Base-by-base conservation (phyloP, 2,888 invertebrate species). In the Catocala nupta region DNA sequence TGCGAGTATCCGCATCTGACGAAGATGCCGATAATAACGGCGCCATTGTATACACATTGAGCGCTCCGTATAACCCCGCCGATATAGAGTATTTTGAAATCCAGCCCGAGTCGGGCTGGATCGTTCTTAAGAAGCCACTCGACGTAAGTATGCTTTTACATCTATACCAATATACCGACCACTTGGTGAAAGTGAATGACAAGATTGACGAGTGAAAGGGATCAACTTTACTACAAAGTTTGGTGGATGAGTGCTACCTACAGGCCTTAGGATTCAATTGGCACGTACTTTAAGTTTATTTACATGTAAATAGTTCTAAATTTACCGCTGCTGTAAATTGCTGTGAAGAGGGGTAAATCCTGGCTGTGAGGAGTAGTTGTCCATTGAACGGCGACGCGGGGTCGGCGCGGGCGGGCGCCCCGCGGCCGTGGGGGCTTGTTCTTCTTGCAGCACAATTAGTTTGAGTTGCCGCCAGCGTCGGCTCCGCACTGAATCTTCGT, bases 11-110 rank as follows among this genome's bases (percentile, higher is more conserved):
- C 13, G 99, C 99, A 67, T 99, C 98, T 49, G 99, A 99, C 88
- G 99, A 99, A 91, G 99, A 99, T 95, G 98, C 98, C 43, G 99
- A 99, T 85, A 98, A 98, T 89, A 99, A 99, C 90, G 99, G 99
- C 33, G 98, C 98, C 61, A 98, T 99, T 83, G 96, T 98, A 12
- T 99, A 99, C 88, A 97, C 98, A 49, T 93, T 99, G 80, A 98
- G 97, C 81, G 98, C 98, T 47, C 97, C 98, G 1, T 97, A 97
- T 82, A 98, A 98, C 89, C 97, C 97, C 10, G 96, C 97, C 58
- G 98, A 98, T 91, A 95, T 99, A 84, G 98, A 98, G 87, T 98
- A 99, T 93, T 99, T 99, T 90, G 97, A 98, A 90, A 98, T 99
- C 81, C 99, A 99, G 93, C 97, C 98, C 78, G 98, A 99, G 89